A percentile compares a stretch with the other conserved stretches of the same genome.
Conservation (phyloP, 2,113 vertebrate species). For the Pangasianodon gigas region DNA sequence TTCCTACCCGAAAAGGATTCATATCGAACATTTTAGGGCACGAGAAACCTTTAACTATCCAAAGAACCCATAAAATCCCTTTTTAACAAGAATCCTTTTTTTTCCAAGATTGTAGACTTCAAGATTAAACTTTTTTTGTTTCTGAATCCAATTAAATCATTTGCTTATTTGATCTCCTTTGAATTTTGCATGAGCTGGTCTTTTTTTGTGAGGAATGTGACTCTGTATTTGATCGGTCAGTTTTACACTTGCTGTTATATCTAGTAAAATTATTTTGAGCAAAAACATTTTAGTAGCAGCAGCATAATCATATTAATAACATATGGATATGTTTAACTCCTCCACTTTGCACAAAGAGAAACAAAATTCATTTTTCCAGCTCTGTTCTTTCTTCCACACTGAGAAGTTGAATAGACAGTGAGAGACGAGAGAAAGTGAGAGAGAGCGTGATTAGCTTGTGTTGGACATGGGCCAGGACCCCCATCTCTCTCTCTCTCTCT, state of each 20-base stretch:
- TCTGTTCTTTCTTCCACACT: background rate
- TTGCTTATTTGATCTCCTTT: background rate
- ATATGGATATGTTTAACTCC: conserved; percentile 4
- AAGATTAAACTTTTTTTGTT: background rate
- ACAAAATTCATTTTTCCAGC: background rate
- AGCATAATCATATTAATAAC: conserved; percentile 20
- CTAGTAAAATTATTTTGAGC: background rate
- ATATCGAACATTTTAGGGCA: background rate
- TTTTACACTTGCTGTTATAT: background rate
- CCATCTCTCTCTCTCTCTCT: conserved; percentile 58
- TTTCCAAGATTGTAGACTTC: background rate
- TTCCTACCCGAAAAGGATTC: background rate
- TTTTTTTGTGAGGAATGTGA: background rate
- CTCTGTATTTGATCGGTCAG: background rate
- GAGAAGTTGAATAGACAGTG: conserved; percentile 9
- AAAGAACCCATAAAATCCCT: background rate
- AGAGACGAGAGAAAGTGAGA: conserved; percentile 20
- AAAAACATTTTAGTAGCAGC: conserved; percentile 12
- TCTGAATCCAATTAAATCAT: background rate
- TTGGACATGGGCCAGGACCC: conserved; percentile 68
- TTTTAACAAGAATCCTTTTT: background rate
- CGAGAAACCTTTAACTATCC: background rate
- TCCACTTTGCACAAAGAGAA: conserved; percentile 27
- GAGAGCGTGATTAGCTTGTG: conserved; percentile 15
- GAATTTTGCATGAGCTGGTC: background rate